Conservation (phyloP, 1,140 invertebrate genomes). For the Anadara kagoshimensis region DNA sequence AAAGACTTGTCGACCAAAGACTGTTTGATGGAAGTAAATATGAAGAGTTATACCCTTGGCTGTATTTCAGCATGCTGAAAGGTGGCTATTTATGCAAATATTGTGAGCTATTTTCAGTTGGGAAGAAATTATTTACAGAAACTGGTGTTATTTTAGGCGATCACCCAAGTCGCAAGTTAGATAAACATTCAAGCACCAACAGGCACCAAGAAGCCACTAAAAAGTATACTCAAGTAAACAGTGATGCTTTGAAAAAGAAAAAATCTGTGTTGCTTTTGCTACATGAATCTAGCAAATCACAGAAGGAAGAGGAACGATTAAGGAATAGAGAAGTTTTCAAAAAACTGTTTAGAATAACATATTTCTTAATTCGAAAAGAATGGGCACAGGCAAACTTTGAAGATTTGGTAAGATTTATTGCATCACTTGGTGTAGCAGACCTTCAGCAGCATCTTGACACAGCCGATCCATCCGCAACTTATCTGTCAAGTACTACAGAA, state of each 20-base stretch:
- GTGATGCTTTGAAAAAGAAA: background rate
- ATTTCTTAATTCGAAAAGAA: background rate
- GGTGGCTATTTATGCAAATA: background rate
- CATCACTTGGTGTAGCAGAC: slow-evolving; percentile 3
- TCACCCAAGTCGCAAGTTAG: slow-evolving; percentile 1
- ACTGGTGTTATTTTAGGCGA: slow-evolving; percentile 8
- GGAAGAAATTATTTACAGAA: background rate
- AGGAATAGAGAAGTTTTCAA: background rate
- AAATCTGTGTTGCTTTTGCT: background rate
- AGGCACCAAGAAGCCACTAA: slow-evolving; percentile 1
- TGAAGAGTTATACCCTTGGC: background rate
- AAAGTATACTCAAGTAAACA: background rate
- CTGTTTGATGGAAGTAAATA: background rate
- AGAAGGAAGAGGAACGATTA: background rate
- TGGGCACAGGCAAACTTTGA: background rate
- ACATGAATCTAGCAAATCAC: background rate
- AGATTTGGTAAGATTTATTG: background rate
- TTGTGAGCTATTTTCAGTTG: slow-evolving; percentile 7
- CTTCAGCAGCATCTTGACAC: background rate
- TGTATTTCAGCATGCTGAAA: background rate
- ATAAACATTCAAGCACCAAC: background rate
- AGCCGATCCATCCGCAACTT: background rate
- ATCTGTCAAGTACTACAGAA: background rate
- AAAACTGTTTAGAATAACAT: background rate
- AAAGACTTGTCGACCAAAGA: no score